Evolutionary conservation across 2,113 vertebrate genomes (phyloP), one percentile per base, ranked within the genome.

Genomic region (Podarcis muralis): DNA sequence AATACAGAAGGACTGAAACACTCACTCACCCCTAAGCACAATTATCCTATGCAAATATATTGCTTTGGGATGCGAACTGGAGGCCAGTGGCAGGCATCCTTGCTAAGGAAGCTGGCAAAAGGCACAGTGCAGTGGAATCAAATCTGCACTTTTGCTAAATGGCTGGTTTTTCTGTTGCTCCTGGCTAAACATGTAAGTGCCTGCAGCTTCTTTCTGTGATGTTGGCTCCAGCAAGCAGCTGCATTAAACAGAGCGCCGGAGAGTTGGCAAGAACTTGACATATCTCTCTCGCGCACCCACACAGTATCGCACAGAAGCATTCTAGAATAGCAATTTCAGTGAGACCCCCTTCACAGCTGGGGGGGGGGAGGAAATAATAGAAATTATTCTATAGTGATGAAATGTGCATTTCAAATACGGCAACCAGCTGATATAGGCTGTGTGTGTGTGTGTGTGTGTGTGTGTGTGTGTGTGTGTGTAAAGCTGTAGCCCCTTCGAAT

Each of bases 171-270:
- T 93, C 16, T 6, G 3, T 66, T 66, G 83, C 88, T 92, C 84
- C 80, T 89, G 88, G 83, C 65, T 90, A 93, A 90, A 75, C 76
- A 89, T 40, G 37, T 83, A 86, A 90, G 89, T 88, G 32, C 82
- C 48, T 86, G 72, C 12, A 87, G 35, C 6, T 91, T 89, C 35
- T 91, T 94, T 94, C 92, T 91, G 37, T 62, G 37, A 87, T 87
- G 78, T 43, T 81, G 71, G 92, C 84, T 92, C 75, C 88, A 92
- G 13, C 82, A 74, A 88, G 75, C 59, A 92, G 16, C 43, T 87
- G 65, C 18, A 91, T 91, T 83, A 92, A 87, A 93, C 43, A 4
- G 3, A 80, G 62, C 66, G 83, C n/a, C 80, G 43, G n/a, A 87
- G 92, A 83, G 32, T 0, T 93, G 91, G 75, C 91, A 94, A 69